Evolutionary conservation across 2,797 vertebrate species (phyloP).

Genomic region (Lateolabrax maculatus): DNA sequence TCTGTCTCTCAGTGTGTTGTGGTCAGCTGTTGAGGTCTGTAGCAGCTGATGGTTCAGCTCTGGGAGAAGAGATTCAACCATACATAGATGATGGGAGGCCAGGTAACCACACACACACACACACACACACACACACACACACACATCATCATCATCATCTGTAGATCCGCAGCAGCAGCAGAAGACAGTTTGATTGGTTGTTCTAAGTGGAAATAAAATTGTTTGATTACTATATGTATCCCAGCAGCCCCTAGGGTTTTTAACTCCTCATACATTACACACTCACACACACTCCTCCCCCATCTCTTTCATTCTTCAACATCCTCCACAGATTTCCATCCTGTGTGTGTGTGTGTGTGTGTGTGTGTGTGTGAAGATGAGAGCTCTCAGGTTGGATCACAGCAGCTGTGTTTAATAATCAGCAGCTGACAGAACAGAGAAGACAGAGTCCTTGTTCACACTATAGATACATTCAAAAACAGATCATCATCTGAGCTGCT

Average conservation of each 20-base stretch:
- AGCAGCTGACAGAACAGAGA: background rate
- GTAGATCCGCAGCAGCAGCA: background rate
- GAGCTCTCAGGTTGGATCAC: background rate
- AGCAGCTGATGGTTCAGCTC: conserved; percentile 82
- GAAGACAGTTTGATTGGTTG: background rate
- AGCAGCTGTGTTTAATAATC: conserved; percentile 14
- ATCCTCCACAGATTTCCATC: background rate
- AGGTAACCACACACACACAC: conserved; percentile 81
- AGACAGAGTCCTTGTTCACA: background rate
- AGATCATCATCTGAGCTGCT: too few species aligned
- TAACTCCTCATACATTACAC: background rate
- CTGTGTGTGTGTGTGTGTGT: conserved; percentile 4
- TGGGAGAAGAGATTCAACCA: conserved; percentile 85
- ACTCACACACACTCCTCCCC: background rate
- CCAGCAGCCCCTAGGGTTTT: conserved; percentile 17
- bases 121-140: conserved; percentile 20
- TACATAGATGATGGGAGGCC: conserved; percentile 83
- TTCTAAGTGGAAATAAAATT: background rate
- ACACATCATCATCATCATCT: background rate
- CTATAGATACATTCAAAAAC: background rate
- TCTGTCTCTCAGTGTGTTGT: conserved; percentile 87
- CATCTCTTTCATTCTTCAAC: background rate
- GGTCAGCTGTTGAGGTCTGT: conserved; percentile 89
- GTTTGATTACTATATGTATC: conserved; percentile 1
- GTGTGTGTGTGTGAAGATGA: background rate